Evolutionary conservation across 1,140 invertebrate species (phyloP), one percentile per base, ranked within the genome.

Genomic region (Kradibia gibbosae): DNA sequence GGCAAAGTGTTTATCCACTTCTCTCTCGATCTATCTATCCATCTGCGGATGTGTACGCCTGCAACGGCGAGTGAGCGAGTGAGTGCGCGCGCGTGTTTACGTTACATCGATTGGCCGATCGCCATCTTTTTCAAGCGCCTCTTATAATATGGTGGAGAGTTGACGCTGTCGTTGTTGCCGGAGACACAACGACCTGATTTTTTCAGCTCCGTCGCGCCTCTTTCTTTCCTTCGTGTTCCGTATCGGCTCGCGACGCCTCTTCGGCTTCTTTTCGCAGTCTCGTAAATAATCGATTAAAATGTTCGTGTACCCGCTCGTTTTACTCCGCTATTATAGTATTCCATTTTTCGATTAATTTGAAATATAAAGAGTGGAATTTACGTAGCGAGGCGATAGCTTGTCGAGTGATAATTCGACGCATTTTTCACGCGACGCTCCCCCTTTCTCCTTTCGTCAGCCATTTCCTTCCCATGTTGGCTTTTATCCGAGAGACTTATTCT

Each of bases 81-180:
- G 78, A 25, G 45, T 34, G 34, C 11, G 13, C 50, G 57, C n/a
- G n/a, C n/a, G 15, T 7, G 57, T 60, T 17, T 8, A 39, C 31
- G 28, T 77, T 31, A 65, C 55, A 65, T 77, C 62, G 62, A 77
- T 71, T 71, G 42, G 36, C 67, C 72, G 39, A 75, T 65, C 73
- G 60, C 34, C 42, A 74, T 78, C 75, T 55, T 76, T 50, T 31
- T 78, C 31, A 42, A 60, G 73, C 73, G 73, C 73, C 73, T 75
- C 34, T 75, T 75, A 34, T 75, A 75, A 57, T 75, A 60, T 36
- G 73, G 22, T 39, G 73, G 22, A 55, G 31, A 55, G 31, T 60
- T 67, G 57, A 57, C 75, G 34, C 57, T 31, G 31, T 42, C 28
- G 48, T 73, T 36, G 50, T 15, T 15, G 25, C 2, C 42, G 42